Evolutionary conservation across 1,140 invertebrate genomes (phyloP).

Genomic region (Bombus confusus): DNA sequence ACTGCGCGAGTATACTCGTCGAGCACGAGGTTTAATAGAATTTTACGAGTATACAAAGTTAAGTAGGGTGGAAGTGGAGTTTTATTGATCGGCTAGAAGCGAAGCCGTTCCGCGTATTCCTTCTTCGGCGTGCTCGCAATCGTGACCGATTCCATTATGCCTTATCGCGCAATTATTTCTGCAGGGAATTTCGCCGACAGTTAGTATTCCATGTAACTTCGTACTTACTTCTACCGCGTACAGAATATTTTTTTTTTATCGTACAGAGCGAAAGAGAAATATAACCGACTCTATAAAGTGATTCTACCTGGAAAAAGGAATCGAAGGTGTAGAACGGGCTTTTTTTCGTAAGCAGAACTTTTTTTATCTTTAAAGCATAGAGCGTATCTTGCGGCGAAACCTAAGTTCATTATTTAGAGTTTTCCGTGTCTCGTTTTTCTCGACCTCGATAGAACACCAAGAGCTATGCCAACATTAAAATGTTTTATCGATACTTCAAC

Average conservation of each 20-base stretch:
- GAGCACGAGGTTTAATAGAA: conserved; percentile 47
- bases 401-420: background rate
- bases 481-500: background rate
- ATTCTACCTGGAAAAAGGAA: too few relatives aligned
- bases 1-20: conserved; percentile 2
- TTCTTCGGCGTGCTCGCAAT: background rate
- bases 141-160: background rate
- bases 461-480: background rate
- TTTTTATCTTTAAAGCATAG: background rate
- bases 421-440: background rate
- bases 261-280: background rate
- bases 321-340: too few relatives aligned
- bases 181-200: too few relatives aligned
- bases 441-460: background rate
- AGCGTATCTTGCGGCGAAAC: background rate
- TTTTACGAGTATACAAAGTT: conserved; percentile 54
- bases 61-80: conserved; percentile 50
- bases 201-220: background rate
- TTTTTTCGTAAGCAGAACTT: too few relatives aligned
- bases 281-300: too few relatives aligned
- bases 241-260: background rate
- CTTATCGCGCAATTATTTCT: conserved; percentile 19
- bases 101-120: background rate
- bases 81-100: conserved; percentile 26
- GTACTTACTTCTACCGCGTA: background rate